Base-by-base conservation (phyloP, 1,140 invertebrate genomes). In the Medauroidea extradentata region DNA sequence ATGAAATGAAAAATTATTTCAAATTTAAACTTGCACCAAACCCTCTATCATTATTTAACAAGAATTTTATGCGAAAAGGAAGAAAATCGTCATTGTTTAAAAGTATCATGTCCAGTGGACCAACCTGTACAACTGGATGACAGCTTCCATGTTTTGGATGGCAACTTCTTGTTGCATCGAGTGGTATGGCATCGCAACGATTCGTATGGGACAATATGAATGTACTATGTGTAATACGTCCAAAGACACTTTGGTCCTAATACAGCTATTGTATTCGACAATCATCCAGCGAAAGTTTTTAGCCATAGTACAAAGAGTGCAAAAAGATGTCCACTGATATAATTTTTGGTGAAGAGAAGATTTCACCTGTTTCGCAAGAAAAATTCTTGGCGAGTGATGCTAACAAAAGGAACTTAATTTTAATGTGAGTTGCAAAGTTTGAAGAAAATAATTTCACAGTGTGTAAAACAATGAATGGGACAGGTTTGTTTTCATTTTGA, bases 21-120 rank as follows among this genome's bases (percentile, higher is more conserved):
- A 60, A 69, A 57, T 74, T 71, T 69, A 70, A 77, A 69, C 41
- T 75, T 46, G 67, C 65, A 48, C 71, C 71, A 48, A 73, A 66
- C 68, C 71, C 74, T 21, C 58, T 64, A 64, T 61, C 72, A 54
- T 49, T 77, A 63, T 77, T 74, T 69, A 67, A 72, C 67, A 67
- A 61, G 61, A 50, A 65, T 68, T 69, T 69, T 59, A 75, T 75
- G 72, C 61, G 69, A 65, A 74, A 75, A 73, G 68, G 65, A 5
- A 66, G 53, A 24, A 74, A 75, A 69, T 56, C 71, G 7, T 50
- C 65, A 64, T 64, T 76, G 23, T 75, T 72, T 49, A 59, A n/a
- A 68, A 65, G 64, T 66, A 66, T 70, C 69, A 49, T 19, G 69
- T 19, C 50, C 53, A 50, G 39, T 24, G 19, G 48, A 9, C 39